A percentile compares a stretch with the other conserved stretches of the same genome.
Evolutionary conservation across 2,888 invertebrate genomes (phyloP).

Genomic region (Biston betularia): DNA sequence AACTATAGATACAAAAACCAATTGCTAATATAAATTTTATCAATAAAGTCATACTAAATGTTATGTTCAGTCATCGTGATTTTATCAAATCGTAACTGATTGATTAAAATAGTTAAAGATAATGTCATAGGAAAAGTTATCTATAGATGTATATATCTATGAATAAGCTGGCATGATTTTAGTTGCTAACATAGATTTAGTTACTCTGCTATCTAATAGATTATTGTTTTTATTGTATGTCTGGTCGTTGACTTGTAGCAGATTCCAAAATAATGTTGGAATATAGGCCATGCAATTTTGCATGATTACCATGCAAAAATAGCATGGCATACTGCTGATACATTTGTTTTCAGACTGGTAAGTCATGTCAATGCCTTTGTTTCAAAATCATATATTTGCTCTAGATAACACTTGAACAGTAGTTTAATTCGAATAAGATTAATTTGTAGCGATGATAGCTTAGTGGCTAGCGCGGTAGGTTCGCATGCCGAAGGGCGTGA

Average conservation of each 20-base stretch:
- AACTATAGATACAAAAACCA: too few relatives aligned
- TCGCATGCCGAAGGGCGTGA: too few relatives aligned
- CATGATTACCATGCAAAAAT: conserved; percentile 2
- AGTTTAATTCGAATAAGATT: too few relatives aligned
- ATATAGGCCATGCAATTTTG: not conserved
- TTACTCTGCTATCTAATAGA: not conserved
- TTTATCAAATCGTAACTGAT: not conserved
- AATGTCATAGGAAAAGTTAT: not conserved
- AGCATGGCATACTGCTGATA: not conserved
- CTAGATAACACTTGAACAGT: too few relatives aligned
- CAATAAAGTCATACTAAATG: not conserved
- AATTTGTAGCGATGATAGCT: too few relatives aligned
- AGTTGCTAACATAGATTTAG: not conserved
- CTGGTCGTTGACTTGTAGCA: too few relatives aligned
- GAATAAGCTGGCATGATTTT: not conserved
- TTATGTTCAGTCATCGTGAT: not conserved
- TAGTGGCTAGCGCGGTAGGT: too few relatives aligned
- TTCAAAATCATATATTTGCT: too few relatives aligned
- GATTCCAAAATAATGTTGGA: not conserved
- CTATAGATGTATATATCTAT: not conserved
- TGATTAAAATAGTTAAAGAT: not conserved
- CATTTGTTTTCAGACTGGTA: not conserved
- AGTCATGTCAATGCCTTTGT: not conserved
- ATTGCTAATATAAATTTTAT: too few relatives aligned
- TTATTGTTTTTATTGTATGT: too few relatives aligned